Evolutionary conservation across 2,797 vertebrate genomes (phyloP).

Genomic region (Tapera naevia): DNA sequence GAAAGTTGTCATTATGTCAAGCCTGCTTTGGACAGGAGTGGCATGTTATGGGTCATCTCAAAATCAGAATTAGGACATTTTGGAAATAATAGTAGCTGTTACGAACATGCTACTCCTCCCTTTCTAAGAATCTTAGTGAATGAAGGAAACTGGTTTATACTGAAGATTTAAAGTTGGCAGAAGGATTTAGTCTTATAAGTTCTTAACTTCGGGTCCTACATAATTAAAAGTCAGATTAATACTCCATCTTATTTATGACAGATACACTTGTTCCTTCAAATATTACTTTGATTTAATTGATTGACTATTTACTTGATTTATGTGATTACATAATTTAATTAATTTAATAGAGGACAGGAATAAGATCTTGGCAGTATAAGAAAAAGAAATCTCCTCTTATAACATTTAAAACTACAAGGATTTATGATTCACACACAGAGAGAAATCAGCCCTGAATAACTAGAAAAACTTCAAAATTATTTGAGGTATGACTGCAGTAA

Average conservation of each 20-base stretch:
- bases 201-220: background rate
- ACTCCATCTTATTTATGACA: background rate
- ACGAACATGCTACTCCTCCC: background rate
- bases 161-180: background rate
- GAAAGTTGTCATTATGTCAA: background rate
- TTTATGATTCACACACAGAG: background rate
- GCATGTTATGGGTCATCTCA: background rate
- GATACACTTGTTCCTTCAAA: background rate
- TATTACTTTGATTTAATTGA: background rate
- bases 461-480: background rate
- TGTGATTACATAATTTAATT: background rate
- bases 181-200: background rate
- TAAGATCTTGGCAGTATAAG: background rate
- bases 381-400: background rate
- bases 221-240: background rate
- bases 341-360: background rate
- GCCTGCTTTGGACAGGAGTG: background rate
- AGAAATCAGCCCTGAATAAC: background rate
- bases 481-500: background rate
- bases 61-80: background rate
- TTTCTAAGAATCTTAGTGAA: background rate
- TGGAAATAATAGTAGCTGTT: background rate
- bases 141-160: background rate
- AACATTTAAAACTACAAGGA: background rate
- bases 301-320: background rate